These are phyloP conservation scores for Paramisgurnus dabryanus DNA, from an alignment of 2,113 vertebrate species.

Conservation along the genomic window DNA sequence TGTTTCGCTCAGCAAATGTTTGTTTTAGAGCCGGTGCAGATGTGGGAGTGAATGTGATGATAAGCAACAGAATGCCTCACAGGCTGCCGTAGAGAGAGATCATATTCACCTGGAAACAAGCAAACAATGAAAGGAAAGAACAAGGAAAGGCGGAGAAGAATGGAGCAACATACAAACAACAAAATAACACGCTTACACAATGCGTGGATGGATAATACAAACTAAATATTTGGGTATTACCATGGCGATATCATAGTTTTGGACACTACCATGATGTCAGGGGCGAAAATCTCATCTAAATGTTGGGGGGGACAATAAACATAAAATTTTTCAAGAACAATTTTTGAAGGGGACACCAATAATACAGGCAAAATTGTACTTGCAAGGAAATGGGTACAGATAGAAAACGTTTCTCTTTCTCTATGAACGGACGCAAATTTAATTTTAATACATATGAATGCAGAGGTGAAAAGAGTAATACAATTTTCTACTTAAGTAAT, in stretches of 20 bases:
- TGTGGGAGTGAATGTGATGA: conserved; percentile 55
- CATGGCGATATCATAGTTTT: background rate
- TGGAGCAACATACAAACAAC: conserved; percentile 63
- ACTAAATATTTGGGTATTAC: conserved; percentile 40
- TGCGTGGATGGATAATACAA: conserved; percentile 67
- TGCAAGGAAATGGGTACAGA: too few relatives aligned
- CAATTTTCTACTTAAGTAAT: too few relatives aligned
- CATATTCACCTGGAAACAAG: conserved; percentile 65
- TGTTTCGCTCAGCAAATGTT: conserved; percentile 55
- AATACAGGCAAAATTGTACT: too few relatives aligned
- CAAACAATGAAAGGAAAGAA: conserved; percentile 38
- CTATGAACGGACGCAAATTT: too few relatives aligned
- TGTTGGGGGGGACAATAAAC: too few relatives aligned
- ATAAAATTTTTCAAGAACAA: too few relatives aligned
- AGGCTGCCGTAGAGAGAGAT: conserved; percentile 56
- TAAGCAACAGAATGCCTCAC: conserved; percentile 46
- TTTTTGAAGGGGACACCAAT: too few relatives aligned
- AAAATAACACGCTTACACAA: conserved; percentile 78
- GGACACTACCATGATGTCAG: background rate
- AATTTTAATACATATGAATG: too few relatives aligned
- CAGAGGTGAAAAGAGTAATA: too few relatives aligned
- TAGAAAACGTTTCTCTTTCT: too few relatives aligned
- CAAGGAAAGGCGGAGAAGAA: conserved; percentile 3
- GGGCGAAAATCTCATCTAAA: too few relatives aligned
- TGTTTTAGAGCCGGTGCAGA: conserved; percentile 41